These are phyloP conservation scores for Leucoptera coffeella DNA, from an alignment of 2,888 invertebrate species.

Conservation along the genomic window DNA sequence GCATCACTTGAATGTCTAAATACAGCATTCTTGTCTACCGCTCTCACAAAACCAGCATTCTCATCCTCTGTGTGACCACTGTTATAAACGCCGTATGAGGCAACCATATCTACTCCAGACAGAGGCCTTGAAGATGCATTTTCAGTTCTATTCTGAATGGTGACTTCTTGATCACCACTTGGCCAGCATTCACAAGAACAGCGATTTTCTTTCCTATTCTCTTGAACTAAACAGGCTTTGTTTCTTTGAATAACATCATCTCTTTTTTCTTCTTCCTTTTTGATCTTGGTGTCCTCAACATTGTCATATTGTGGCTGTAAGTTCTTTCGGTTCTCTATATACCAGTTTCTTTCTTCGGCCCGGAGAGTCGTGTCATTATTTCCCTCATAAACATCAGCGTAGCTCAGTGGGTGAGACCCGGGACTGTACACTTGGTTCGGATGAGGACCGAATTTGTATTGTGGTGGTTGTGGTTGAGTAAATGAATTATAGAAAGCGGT, in stretches of 20 bases:
- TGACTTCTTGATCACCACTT: conserved; percentile 34
- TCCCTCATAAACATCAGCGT: conserved; percentile 47
- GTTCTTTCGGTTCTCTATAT: conserved; percentile 46
- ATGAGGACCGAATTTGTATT: conserved; percentile 36
- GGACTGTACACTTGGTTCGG: conserved; percentile 33
- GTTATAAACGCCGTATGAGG: conserved; percentile 47
- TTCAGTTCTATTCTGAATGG: conserved; percentile 23
- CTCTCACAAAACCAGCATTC: conserved; percentile 37
- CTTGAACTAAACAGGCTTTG: conserved; percentile 27
- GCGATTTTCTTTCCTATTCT: conserved; percentile 39
- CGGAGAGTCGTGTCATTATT: conserved; percentile 46
- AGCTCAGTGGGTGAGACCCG: conserved; percentile 38
- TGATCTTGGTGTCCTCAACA: conserved; percentile 37
- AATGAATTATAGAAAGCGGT: conserved; percentile 37
- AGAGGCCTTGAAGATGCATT: conserved; percentile 36
- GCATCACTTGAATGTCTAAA: conserved; percentile 38
- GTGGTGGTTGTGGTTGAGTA: conserved; percentile 31
- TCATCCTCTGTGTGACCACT: conserved; percentile 39
- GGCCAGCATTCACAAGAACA: conserved; percentile 52
- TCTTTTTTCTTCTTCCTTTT: conserved; percentile 44
- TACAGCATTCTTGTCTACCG: conserved; percentile 30
- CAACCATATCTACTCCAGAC: conserved; percentile 47
- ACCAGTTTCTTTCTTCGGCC: conserved; percentile 48
- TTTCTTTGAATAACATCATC: conserved; percentile 28
- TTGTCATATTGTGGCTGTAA: conserved; percentile 31